Base-by-base conservation (phyloP, 2,888 invertebrate species). In the Rhamnusium bicolor region DNA sequence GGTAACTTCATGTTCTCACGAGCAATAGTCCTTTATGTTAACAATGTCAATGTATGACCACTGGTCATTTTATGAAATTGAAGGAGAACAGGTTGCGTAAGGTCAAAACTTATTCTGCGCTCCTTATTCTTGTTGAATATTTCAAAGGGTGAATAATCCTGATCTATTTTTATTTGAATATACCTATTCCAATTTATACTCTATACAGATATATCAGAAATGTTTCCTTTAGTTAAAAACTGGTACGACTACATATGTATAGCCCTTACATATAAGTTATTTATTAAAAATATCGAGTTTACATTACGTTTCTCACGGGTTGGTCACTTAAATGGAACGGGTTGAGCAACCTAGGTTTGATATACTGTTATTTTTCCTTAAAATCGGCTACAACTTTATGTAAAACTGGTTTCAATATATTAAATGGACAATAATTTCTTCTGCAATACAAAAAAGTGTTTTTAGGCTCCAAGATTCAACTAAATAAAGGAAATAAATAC, bases 1-100 rank as follows among this genome's bases (percentile, higher is more conserved):
- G 56, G 40, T 54, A 54, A 24, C 27, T 51, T 63, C n/a, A 32
- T 29, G 16, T 74, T 74, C 74, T 71, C 74, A 74, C 40, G 68
- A 58, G 62, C 46, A 67, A 21, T 54, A 16, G 19, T 51, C 7
- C 7, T 27, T 7, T 46, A 40, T n/a, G 4, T 21, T 56, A 27
- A 58, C 56, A 68, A 56, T 65, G n/a, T 65, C 27, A 61, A n/a
- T 61, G n/a, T 56, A 27, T 72, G 68, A 68, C 67, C 71, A 66
- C 46, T 67, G 71, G 71, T 71, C 71, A 71, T 18, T 71, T 21
- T 66, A 12, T 8, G 14, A 32, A 32, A 56, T 71, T 27, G 47
- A 18, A 40, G 66, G 24, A n/a, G 16, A 58, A 58, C 58, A 27
- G 27, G 58, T 54, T 54, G 21, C 21, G 53, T 53, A 12, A 1